phyloP scores from a whole-genome alignment of 2,113 vertebrate genomes.

The Coracopsis vasa region DNA sequence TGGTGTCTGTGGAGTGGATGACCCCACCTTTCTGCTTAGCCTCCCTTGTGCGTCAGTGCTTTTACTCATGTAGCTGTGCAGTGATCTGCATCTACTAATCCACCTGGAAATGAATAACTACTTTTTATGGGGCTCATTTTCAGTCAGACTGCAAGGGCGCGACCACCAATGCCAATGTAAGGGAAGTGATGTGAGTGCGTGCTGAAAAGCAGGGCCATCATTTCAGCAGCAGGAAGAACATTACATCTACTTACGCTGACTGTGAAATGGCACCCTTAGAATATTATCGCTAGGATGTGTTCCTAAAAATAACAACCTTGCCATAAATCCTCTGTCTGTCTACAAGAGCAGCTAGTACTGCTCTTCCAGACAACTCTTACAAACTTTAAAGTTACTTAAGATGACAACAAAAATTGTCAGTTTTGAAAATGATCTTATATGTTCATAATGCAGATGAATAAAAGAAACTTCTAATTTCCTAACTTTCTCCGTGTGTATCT shows the following conservation, averaged over 20 bases:
- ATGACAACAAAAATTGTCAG: neutral
- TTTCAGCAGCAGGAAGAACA: neutral
- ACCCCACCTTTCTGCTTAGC: neutral
- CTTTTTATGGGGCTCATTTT: neutral
- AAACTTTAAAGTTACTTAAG: neutral
- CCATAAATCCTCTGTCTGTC: neutral
- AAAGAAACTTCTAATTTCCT: neutral
- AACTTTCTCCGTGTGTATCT: neutral
- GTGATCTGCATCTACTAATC: neutral
- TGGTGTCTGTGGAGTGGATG: neutral
- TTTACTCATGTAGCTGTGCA: fast-evolving
- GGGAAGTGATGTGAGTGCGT: neutral
- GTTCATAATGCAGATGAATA: neutral
- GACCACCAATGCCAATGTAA: neutral
- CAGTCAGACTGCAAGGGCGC: neutral
- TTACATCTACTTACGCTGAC: neutral
- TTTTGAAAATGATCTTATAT: neutral
- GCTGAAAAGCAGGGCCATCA: neutral
- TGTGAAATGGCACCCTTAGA: neutral
- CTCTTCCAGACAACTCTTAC: neutral
- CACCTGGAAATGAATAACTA: neutral
- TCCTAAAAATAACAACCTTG: neutral
- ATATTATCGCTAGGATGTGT: neutral
- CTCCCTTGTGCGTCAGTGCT: neutral
- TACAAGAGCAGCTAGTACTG: neutral